Evolutionary conservation across 2,888 invertebrate species (phyloP).

Genomic region (Mylabris sibirica): DNA sequence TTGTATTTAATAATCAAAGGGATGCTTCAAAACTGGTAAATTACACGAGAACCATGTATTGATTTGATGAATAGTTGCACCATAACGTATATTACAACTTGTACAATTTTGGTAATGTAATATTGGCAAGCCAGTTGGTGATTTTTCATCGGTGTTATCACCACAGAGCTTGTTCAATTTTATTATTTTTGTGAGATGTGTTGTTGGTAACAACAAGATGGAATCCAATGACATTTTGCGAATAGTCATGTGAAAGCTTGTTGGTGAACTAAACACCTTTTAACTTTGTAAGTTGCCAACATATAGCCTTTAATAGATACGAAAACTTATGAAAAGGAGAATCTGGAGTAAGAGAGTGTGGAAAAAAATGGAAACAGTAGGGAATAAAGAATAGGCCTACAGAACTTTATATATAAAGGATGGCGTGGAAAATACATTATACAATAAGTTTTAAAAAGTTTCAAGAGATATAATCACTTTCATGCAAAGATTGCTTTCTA

Average conservation of each 20-base stretch:
- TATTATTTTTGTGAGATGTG: neutral
- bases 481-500: constrained; percentile 29
- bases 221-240: constrained; percentile 4
- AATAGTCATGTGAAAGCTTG: constrained; percentile 7
- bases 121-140: constrained; percentile 9
- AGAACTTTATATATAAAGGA: constrained; percentile 43
- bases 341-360: neutral
- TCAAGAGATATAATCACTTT: constrained; percentile 33
- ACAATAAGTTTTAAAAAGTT: constrained; percentile 33
- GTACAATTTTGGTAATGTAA: constrained; percentile 8
- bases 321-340: constrained; percentile 41
- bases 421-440: constrained; percentile 35
- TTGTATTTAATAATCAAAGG: neutral
- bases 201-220: neutral
- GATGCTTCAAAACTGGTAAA: neutral
- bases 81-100: constrained; percentile 1
- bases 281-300: constrained; percentile 6
- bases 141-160: constrained; percentile 7
- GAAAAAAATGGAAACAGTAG: constrained; percentile 27
- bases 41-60: neutral
- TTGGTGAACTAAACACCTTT: neutral
- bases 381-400: constrained; percentile 43
- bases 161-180: neutral
- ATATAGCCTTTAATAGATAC: constrained; percentile 42
- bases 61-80: constrained; percentile 6